A percentile compares a stretch with the other conserved stretches of the same genome.
Evolutionary conservation across 2,888 invertebrate species (phyloP).

Genomic region (Ganaspis brasiliensis): DNA sequence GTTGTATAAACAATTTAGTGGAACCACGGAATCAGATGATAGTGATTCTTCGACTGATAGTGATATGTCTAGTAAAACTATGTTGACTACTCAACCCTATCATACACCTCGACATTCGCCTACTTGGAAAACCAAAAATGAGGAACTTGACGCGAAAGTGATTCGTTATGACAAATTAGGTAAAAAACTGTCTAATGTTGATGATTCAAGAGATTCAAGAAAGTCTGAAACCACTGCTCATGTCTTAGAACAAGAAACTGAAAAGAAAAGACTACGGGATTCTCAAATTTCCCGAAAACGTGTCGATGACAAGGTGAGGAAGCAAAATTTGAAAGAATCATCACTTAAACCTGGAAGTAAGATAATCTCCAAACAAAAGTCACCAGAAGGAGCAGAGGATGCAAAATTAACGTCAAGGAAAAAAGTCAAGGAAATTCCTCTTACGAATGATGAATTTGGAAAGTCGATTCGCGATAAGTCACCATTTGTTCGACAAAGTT

Average conservation of each 20-base stretch:
- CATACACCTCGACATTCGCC: conserved; percentile 24
- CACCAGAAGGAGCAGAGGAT: not conserved
- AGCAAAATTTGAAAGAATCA: not conserved
- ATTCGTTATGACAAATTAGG: too few relatives aligned
- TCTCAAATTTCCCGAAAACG: not conserved
- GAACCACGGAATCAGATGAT: conserved; percentile 60
- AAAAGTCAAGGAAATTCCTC: not conserved
- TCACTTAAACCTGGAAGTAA: not conserved
- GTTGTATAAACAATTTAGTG: conserved; percentile 15
- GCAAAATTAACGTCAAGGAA: not conserved
- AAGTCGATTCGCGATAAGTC: not conserved
- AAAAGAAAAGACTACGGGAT: not conserved
- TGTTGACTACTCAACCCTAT: conserved; percentile 72
- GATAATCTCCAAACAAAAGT: not conserved
- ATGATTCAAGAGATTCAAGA: too few relatives aligned
- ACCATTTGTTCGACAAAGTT: not conserved
- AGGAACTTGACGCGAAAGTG: not conserved
- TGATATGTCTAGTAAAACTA: conserved; percentile 76
- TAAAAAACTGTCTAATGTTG: not conserved
- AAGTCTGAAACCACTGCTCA: too few relatives aligned
- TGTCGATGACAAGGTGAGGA: not conserved
- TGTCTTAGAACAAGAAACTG: not conserved
- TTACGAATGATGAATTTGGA: not conserved
- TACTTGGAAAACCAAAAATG: not conserved
- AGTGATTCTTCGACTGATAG: conserved; percentile 75